Conservation (phyloP, 2,113 vertebrate genomes). For the Pteruthius melanotis region DNA sequence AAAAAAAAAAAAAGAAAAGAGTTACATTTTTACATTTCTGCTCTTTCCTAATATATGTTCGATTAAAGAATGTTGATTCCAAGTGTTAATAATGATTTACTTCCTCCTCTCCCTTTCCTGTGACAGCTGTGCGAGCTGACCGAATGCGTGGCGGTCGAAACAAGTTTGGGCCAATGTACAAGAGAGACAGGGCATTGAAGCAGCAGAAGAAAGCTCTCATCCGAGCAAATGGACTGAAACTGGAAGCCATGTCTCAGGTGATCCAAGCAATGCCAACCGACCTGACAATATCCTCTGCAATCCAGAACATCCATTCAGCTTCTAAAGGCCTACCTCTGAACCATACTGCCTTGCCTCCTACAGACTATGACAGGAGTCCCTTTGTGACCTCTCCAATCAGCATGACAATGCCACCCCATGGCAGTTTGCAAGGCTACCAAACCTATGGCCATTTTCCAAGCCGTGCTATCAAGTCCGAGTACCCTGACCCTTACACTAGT, state of each 20-base stretch:
- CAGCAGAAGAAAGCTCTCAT: constrained; percentile 99
- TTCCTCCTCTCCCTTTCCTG: not conserved
- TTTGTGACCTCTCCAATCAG: constrained; percentile 97
- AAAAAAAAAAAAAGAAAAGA: not conserved
- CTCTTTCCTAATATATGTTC: not conserved
- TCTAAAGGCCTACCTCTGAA: constrained; percentile 96
- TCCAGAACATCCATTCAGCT: constrained; percentile 96
- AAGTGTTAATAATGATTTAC: not conserved
- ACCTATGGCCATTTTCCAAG: constrained; percentile 93
- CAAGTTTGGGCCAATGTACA: constrained; percentile 99
- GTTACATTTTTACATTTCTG: not conserved
- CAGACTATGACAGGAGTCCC: constrained; percentile 96
- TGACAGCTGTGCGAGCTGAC: constrained; percentile 91
- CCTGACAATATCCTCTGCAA: constrained; percentile 94
- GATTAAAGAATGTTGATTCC: not conserved
- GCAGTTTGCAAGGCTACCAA: constrained; percentile 94
- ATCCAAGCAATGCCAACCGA: constrained; percentile 96
- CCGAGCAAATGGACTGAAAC: constrained; percentile 95
- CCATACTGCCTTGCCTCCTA: constrained; percentile 92
- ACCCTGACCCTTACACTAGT: constrained; percentile 95
- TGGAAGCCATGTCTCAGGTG: constrained; percentile 97
- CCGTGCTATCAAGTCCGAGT: constrained; percentile 98
- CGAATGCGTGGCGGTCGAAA: constrained; percentile 97
- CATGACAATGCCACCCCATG: constrained; percentile 97
- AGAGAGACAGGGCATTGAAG: constrained; percentile 94